Conservation (phyloP, 2,888 invertebrate genomes). For the Scaeva pyrastri region DNA sequence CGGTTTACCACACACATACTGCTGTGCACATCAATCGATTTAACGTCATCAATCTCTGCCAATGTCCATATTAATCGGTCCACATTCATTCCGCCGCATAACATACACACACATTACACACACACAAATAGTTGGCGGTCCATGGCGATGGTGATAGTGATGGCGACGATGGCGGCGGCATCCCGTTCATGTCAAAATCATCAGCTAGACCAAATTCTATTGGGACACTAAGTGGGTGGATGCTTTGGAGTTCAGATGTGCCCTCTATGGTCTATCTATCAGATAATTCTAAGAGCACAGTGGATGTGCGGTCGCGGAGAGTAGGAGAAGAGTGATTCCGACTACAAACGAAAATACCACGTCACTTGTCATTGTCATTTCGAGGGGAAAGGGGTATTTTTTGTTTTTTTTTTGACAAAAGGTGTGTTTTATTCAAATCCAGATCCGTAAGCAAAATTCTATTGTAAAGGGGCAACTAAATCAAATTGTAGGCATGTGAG, state of each 20-base stretch:
- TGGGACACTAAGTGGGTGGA: slow-evolving; percentile 49
- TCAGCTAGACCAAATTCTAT: slow-evolving; percentile 51
- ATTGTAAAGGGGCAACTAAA: neutral
- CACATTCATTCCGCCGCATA: slow-evolving; percentile 45
- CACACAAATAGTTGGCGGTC: neutral
- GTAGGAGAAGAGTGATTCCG: slow-evolving; percentile 17
- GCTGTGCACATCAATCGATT: slow-evolving; percentile 71
- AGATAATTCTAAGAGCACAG: neutral
- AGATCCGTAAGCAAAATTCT: neutral
- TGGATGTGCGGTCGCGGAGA: neutral
- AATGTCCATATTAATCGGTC: slow-evolving; percentile 74
- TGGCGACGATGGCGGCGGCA: slow-evolving; percentile 6
- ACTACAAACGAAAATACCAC: slow-evolving; percentile 41
- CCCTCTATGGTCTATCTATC: neutral
- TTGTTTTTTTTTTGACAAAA: neutral
- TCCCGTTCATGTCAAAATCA: slow-evolving; percentile 64
- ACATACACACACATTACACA: neutral
- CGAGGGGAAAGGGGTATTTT: neutral
- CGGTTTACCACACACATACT: slow-evolving; percentile 67
- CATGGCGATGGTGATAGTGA: neutral
- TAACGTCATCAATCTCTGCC: slow-evolving; percentile 75
- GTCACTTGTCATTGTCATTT: slow-evolving; percentile 63
- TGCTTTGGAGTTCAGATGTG: slow-evolving; percentile 11
- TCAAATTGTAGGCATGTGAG: too few relatives aligned
- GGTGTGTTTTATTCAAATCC: neutral